Percentiles rank a stretch among this genome's conserved stretches.
Conservation (phyloP, 1,140 invertebrate species). For the Tenebrio molitor region DNA sequence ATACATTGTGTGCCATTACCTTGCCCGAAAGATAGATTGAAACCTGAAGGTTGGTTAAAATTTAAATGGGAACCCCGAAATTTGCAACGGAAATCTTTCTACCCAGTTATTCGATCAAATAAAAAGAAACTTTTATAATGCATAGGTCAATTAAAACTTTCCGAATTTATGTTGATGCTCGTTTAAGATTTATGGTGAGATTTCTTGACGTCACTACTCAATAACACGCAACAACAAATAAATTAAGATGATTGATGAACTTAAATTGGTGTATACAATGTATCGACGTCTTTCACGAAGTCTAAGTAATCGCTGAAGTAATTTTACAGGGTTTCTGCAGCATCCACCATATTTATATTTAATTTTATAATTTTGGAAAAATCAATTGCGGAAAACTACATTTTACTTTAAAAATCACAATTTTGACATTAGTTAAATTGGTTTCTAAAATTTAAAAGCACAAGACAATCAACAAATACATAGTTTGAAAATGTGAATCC, state of each 20-base stretch:
- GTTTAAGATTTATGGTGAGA: constrained; percentile 13
- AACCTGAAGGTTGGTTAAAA: constrained; percentile 22
- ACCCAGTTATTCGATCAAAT: background rate
- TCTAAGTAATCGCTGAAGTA: too few relatives aligned
- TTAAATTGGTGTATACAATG: constrained; percentile 13
- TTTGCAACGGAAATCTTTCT: background rate
- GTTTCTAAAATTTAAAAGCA: too few relatives aligned
- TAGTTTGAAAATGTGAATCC: too few relatives aligned
- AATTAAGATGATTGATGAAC: constrained; percentile 22
- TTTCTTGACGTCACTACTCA: constrained; percentile 24
- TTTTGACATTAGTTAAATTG: too few relatives aligned
- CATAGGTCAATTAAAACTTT: constrained; percentile 15
- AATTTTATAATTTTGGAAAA: too few relatives aligned
- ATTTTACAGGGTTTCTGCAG: too few relatives aligned
- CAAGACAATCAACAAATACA: too few relatives aligned
- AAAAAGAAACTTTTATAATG: constrained; percentile 9
- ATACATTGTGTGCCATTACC: constrained; percentile 23
- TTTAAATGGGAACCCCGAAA: constrained; percentile 20
- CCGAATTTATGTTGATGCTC: constrained; percentile 19
- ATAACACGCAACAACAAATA: constrained; percentile 29
- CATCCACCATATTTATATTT: too few relatives aligned
- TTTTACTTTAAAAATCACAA: too few relatives aligned
- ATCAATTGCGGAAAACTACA: too few relatives aligned
- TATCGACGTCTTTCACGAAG: background rate
- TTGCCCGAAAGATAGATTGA: constrained; percentile 21